Base-by-base conservation (phyloP, 1,140 invertebrate species). In the Drosophila rufa region DNA sequence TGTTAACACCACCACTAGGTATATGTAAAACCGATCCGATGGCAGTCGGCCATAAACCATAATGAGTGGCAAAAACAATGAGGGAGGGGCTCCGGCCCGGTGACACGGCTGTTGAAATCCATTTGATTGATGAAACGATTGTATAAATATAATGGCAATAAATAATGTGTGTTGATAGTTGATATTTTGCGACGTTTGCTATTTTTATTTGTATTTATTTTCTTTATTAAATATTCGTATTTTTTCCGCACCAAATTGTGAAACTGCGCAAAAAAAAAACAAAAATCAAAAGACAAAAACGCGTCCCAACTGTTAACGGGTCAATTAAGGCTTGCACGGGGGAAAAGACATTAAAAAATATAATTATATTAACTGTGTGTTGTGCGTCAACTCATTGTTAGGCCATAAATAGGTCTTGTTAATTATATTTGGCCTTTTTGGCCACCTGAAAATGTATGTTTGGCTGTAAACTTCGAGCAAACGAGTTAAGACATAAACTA, bases 111-210 rank as follows among this genome's bases (percentile, higher is more conserved):
- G 83, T 86, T 86, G 83, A 86, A 86, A 86, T 69, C 66, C 53
- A 59, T 74, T 89, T 86, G 83, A 86, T 86, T 86, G 83, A 86
- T 86, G 83, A 86, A 89, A 80, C 77, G 80, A 68, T 61, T 79
- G 76, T 69, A 79, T 69, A 77, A 73, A 86, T 80, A 79, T 89
- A 86, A 87, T 86, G 71, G 53, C 69, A 59, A 86, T 83, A 85
- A 85, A 84, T 85, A 84, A 85, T 82, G 64, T 74, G 74, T 65
- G 76, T 42, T 40, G 43, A 57, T 62, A 58, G 65, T 60, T 50
- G 46, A 36, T 46, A 48, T 47, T 38, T 33, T 30, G n/a, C 30
- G 27, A 19, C 45, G 36, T 45, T 45, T 57, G 27, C 36, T 22
- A 50, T 50, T 61, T 68, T 17, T 46, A 22, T 48, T 42, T 40